Base-by-base conservation (phyloP, 2,797 vertebrate species). In the Cheirogaleus major region DNA sequence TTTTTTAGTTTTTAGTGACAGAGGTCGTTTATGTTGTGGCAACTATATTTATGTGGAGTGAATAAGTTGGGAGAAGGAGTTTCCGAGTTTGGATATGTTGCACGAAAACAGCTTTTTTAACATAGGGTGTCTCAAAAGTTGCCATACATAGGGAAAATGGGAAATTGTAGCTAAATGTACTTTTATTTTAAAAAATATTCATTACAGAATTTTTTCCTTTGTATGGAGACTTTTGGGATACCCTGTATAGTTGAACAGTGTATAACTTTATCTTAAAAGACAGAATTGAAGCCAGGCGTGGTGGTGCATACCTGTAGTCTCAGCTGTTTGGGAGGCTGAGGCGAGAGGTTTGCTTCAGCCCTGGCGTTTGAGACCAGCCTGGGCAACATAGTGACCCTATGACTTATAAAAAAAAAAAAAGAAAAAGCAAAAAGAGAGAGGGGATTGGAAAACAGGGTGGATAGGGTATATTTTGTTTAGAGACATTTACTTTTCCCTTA, bases 401-500 rank as follows among this genome's bases (percentile, higher is more conserved):
- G 63, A 18, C 32, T n/a, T 8, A 65, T 17, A n/a, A 32, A n/a
- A 65, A 65, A n/a, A 59, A 11, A 65, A 65, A 65, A 65, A 18
- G 10, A 63, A 55, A 8, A 20, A 25, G 55, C n/a, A 65, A 20
- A 65, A n/a, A 65, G 32, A 67, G 32, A 67, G 80, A 84, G 50
- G n/a, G 43, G 70, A 38, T 72, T 69, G 32, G 81, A 96, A 91
- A 65, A 73, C 32, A 17, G 35, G 43, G 15, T 86, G 4, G 59
- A 78, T 27, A 14, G 35, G 45, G 13, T 86, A 7, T 80, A 27
- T 69, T 88, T 25, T 93, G 4, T 94, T 86, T 30, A 63, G 72
- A 89, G 57, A 94, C 72, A 83, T 48, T 73, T 86, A 55, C 79
- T 95, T 93, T 50, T 89, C 43, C 61, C 15, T 92, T 85, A 78